These are phyloP conservation scores for Onthophagus taurus DNA, from an alignment of 1,140 invertebrate genomes.

Conservation along the genomic window DNA sequence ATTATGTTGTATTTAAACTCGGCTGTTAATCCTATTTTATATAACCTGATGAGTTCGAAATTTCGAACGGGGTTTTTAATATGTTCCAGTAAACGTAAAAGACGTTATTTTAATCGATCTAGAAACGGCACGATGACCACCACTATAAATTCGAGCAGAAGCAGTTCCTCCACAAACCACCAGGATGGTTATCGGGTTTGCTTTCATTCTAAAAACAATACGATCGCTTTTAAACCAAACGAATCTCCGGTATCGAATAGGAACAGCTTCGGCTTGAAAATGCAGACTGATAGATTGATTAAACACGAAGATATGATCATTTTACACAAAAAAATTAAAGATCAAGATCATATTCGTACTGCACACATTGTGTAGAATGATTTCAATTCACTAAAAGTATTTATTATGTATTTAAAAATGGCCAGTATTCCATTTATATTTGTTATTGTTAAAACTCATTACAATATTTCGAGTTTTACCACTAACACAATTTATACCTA, in stretches of 20 bases:
- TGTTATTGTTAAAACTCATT: no score
- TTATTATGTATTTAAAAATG: no score
- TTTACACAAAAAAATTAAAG: no score
- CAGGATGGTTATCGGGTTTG: constrained; percentile 30
- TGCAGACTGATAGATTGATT: no score
- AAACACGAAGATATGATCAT: no score
- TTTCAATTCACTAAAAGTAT: no score
- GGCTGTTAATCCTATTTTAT: constrained; percentile 72
- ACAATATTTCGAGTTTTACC: no score
- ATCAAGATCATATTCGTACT: no score
- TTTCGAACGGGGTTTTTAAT: constrained; percentile 68
- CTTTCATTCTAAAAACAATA: constrained; percentile 28
- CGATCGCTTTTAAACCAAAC: constrained; percentile 26
- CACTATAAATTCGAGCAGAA: constrained; percentile 40
- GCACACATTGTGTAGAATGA: no score
- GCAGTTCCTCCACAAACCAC: constrained; percentile 40
- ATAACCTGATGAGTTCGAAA: constrained; percentile 79
- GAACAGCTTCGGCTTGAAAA: no score
- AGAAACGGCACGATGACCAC: constrained; percentile 41
- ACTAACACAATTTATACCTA: no score
- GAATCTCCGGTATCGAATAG: constrained; percentile 28
- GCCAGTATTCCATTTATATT: no score
- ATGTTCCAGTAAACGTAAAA: constrained; percentile 45
- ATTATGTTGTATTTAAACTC: constrained; percentile 83
- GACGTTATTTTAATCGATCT: constrained; percentile 25